Evolutionary conservation across 2,113 vertebrate genomes (phyloP), one percentile per base, ranked within the genome.

Genomic region (Saccopteryx leptura): DNA sequence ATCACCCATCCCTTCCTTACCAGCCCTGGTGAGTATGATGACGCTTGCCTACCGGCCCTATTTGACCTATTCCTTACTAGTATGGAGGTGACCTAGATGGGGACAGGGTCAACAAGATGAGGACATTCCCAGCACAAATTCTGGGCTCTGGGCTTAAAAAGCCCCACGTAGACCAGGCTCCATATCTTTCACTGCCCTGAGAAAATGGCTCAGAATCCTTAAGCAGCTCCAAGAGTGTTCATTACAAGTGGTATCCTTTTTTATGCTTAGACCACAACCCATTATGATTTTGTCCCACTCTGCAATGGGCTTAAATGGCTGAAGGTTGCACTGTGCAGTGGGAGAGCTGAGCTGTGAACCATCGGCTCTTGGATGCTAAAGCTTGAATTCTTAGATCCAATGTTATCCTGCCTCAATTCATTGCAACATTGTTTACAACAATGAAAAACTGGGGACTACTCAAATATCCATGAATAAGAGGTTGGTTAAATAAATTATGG

Each of bases 1-100:
- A 93, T 98, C 96, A 89, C 98, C 98, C 69, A 88, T 97, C 65
- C 71, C 97, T 84, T 97, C 99, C 94, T 98, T 99, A 98, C 98
- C 99, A 97, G 98, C 98, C 80, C 94, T 99, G 98, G 99, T 99
- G 98, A 98, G 99, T 98, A 94, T 94, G 91, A 0, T 4, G 10
- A 13, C 24, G 60, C n/a, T 31, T 48, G 10, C 56, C 46, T 91
- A 13, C 4, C 4, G 14, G 23, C 9, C 46, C 5, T 68, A 6
- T 61, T 79, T 39, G 60, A 23, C 48, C 50, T 94, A 31, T 93
- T 54, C 80, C 13, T 92, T 54, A 26, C 31, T 31, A 8, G 24
- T 68, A 7, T 4, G 19, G 24, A 23, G 8, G 48, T 78, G 31
- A 17, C 10, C 13, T 9, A 63, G 23, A 39, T 26, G 0, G 6